phyloP scores from a whole-genome alignment of 2,113 vertebrate genomes.

The Brachyhypopomus gauderio region DNA sequence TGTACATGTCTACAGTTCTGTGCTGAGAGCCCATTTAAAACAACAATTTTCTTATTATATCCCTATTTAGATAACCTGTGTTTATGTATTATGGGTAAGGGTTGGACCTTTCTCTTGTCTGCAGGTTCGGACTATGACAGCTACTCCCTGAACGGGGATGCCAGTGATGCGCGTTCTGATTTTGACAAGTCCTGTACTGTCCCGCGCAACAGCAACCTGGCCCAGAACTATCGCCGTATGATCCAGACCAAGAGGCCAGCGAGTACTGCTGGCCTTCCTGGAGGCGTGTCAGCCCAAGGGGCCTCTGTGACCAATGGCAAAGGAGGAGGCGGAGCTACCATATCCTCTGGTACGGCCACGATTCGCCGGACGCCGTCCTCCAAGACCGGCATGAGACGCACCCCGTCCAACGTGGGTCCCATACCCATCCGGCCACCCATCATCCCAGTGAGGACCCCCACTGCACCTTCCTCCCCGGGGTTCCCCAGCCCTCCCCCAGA shows the following conservation, averaged over 20 bases:
- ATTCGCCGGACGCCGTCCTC: conserved; percentile 95
- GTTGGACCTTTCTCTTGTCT: conserved; percentile 3
- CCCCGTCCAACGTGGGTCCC: conserved; percentile 88
- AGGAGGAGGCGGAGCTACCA: conserved; percentile 61
- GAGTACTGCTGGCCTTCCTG: conserved; percentile 88
- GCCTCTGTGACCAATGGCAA: conserved; percentile 63
- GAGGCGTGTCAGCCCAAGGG: conserved; percentile 74
- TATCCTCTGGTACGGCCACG: conserved; percentile 90
- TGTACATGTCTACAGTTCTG: too few species aligned
- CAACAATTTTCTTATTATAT: too few species aligned
- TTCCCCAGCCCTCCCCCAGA: conserved; percentile 70
- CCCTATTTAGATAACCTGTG: too few species aligned
- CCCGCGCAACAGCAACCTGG: conserved; percentile 94
- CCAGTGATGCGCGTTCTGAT: conserved; percentile 81
- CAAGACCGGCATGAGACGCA: conserved; percentile 89
- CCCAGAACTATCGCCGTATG: conserved; percentile 96
- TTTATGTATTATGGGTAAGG: too few species aligned
- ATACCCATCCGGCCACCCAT: conserved; percentile 96
- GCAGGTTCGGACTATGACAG: conserved; percentile 95
- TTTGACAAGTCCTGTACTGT: conserved; percentile 97
- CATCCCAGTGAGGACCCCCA: conserved; percentile 91
- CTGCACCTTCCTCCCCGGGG: conserved; percentile 85
- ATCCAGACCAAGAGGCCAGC: conserved; percentile 96
- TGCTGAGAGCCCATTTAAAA: too few species aligned
- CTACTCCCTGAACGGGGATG: conserved; percentile 93